These are phyloP conservation scores for Andrena praecox DNA, from an alignment of 2,888 invertebrate species.

Conservation along the genomic window DNA sequence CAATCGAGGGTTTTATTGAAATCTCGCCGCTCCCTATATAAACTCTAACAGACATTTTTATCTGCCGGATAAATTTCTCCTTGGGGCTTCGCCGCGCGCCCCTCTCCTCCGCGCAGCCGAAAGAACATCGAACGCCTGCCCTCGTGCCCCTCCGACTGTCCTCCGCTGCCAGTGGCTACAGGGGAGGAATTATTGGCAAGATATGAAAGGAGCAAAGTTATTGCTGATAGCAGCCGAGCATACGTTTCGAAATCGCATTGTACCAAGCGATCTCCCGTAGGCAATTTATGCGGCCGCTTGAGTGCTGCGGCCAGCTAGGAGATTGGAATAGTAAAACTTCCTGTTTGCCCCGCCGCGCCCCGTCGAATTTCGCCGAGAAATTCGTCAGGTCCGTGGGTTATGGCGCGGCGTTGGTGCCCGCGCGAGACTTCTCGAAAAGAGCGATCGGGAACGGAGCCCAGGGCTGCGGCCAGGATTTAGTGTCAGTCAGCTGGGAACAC, in stretches of 20 bases:
- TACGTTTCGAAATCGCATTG: slow-evolving; percentile 58
- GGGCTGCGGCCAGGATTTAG: background rate
- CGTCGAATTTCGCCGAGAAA: too few relatives aligned
- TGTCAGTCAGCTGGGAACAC: slow-evolving; percentile 5
- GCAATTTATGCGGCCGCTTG: slow-evolving; percentile 56
- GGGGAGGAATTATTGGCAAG: slow-evolving; percentile 81
- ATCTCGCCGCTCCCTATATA: slow-evolving; percentile 77
- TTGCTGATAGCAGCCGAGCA: slow-evolving; percentile 81
- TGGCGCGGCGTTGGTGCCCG: too few relatives aligned
- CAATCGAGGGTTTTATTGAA: slow-evolving; percentile 82
- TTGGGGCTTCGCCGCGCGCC: slow-evolving; percentile 53
- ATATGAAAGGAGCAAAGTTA: slow-evolving; percentile 82
- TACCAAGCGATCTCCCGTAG: slow-evolving; percentile 18
- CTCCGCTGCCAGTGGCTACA: slow-evolving; percentile 33
- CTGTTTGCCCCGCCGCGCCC: background rate
- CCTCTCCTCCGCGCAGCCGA: slow-evolving; percentile 13
- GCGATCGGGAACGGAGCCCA: background rate
- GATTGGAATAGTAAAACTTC: slow-evolving; percentile 6
- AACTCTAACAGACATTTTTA: slow-evolving; percentile 83
- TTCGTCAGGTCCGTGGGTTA: too few relatives aligned
- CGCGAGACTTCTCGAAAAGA: too few relatives aligned
- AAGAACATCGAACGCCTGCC: slow-evolving; percentile 40
- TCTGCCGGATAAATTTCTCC: slow-evolving; percentile 81
- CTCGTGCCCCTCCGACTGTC: background rate
- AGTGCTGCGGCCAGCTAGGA: background rate